These are phyloP conservation scores for Spilarctia lutea DNA, from an alignment of 2,888 invertebrate species.

Conservation along the genomic window DNA sequence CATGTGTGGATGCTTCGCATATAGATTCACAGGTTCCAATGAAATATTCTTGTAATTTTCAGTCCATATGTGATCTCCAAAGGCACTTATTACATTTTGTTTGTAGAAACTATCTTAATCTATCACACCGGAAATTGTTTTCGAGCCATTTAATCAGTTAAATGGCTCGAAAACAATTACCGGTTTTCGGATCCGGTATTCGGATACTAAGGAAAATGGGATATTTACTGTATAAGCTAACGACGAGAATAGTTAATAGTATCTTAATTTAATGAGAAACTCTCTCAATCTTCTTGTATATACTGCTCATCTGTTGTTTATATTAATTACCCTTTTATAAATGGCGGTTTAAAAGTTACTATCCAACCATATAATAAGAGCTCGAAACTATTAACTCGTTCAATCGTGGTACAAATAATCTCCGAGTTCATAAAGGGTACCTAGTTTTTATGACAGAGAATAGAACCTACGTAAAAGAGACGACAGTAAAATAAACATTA, in stretches of 20 bases:
- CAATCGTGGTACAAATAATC: too few relatives aligned
- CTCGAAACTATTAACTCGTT: too few relatives aligned
- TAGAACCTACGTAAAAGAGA: too few relatives aligned
- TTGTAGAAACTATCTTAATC: too few relatives aligned
- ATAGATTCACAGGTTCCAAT: too few relatives aligned
- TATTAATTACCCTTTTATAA: neutral
- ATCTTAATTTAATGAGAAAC: neutral
- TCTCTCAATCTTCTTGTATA: neutral
- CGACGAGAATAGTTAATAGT: neutral
- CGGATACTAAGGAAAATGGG: slow-evolving; percentile 15
- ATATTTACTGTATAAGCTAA: slow-evolving; percentile 11
- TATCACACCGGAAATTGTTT: neutral
- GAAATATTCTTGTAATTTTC: too few relatives aligned
- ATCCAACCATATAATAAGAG: neutral
- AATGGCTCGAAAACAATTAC: slow-evolving; percentile 10
- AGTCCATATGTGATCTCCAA: too few relatives aligned
- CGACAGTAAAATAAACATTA: too few relatives aligned
- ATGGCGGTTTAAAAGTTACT: neutral
- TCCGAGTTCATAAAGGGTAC: too few relatives aligned
- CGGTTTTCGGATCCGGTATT: neutral
- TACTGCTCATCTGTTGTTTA: neutral
- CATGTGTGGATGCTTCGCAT: too few relatives aligned
- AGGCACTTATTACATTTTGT: too few relatives aligned
- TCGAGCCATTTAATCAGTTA: slow-evolving; percentile 7
- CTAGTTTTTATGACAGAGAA: too few relatives aligned